Percentiles rank a stretch among this genome's conserved stretches.
Evolutionary conservation across 2,888 invertebrate genomes (phyloP).

Genomic region (Hydraecia micacea): DNA sequence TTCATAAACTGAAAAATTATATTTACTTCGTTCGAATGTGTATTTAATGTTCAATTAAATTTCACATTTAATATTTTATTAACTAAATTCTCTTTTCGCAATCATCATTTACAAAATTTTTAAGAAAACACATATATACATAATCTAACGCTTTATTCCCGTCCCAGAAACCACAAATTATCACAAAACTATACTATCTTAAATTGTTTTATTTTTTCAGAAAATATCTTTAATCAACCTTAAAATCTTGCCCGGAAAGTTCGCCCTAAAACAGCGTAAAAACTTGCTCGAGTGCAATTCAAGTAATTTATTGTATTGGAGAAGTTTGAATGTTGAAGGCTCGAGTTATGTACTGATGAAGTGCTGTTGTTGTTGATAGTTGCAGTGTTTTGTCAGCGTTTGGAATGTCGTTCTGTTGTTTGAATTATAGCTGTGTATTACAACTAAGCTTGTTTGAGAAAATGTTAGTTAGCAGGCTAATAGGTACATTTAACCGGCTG

Average conservation of each 20-base stretch:
- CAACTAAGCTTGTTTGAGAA: constrained; percentile 1
- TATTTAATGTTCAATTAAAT: neutral
- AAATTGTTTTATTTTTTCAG: neutral
- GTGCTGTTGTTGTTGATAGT: constrained; percentile 44
- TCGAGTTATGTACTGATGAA: constrained; percentile 34
- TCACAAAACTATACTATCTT: neutral
- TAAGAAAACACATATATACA: neutral
- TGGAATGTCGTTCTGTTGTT: constrained; percentile 20
- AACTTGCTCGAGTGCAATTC: constrained; percentile 19
- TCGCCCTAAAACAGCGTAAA: neutral
- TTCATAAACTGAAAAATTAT: neutral
- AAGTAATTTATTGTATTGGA: constrained; percentile 46
- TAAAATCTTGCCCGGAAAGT: neutral
- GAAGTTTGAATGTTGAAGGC: constrained; percentile 34
- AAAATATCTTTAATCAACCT: neutral
- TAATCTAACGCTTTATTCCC: neutral
- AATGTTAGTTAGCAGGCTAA: neutral
- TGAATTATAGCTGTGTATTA: neutral
- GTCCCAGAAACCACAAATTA: neutral
- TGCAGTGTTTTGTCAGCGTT: constrained; percentile 41
- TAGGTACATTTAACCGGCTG: neutral
- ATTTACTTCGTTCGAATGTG: neutral
- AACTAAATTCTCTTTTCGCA: no score
- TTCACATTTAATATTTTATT: neutral
- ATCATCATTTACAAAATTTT: neutral